A percentile compares a stretch with the other conserved stretches of the same genome.
phyloP scores from a whole-genome alignment of 2,113 vertebrate species.

The Trematomus loennbergii region DNA sequence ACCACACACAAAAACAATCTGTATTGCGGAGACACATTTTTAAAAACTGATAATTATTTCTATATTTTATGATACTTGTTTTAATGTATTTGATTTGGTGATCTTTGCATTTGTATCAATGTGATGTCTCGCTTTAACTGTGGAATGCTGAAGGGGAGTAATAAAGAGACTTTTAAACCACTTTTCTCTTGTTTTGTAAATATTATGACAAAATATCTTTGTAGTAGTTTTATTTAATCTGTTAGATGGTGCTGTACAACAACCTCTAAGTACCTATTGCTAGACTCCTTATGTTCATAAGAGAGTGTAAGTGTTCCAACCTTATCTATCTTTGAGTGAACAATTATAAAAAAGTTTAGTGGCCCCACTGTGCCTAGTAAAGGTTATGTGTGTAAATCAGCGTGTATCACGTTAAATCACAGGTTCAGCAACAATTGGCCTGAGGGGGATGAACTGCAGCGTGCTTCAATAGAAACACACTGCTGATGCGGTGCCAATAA shows the following conservation, averaged over 20 bases:
- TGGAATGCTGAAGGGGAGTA: too few species aligned
- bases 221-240: neutral
- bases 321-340: too few species aligned
- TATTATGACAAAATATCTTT: neutral
- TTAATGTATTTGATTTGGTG: too few species aligned
- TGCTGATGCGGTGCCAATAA: neutral
- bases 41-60: too few species aligned
- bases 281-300: neutral
- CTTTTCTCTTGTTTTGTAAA: neutral
- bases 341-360: neutral
- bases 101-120: too few species aligned
- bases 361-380: neutral
- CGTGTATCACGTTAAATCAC: neutral
- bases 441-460: neutral
- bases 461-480: conserved; percentile 8
- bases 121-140: too few species aligned
- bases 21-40: too few species aligned
- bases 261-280: neutral
- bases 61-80: neutral
- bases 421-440: neutral
- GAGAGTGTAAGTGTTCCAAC: neutral
- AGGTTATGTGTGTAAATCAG: neutral
- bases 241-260: neutral
- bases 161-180: too few species aligned
- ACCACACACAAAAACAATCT: neutral